Conservation (phyloP, 2,888 invertebrate genomes). For the Ernsta delagoae region DNA sequence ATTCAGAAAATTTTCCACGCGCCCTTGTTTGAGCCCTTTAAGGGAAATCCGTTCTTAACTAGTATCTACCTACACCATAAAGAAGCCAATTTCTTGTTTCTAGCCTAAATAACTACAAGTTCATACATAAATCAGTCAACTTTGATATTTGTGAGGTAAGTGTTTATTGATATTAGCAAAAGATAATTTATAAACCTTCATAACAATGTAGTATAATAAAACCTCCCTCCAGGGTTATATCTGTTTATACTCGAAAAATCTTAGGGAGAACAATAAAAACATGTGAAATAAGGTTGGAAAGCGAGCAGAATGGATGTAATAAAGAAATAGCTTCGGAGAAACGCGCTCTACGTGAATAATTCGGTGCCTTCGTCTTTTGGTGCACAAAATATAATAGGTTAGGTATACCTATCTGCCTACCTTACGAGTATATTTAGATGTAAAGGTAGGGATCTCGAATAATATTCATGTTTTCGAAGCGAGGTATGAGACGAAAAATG, state of each 20-base stretch:
- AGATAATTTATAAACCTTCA: conserved; percentile 10
- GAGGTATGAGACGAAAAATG: conserved; percentile 10
- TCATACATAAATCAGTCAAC: too few species aligned
- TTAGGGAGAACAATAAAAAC: conserved; percentile 58
- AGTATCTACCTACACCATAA: too few species aligned
- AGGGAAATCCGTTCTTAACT: too few species aligned
- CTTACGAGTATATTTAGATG: conserved; percentile 24
- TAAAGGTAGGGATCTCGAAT: conserved; percentile 26
- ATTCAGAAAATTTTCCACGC: too few species aligned
- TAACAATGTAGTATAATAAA: conserved; percentile 37
- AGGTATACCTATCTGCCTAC: conserved; percentile 28
- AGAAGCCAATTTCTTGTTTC: too few species aligned
- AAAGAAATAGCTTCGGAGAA: conserved; percentile 69
- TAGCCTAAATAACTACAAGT: too few species aligned
- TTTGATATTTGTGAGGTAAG: too few species aligned
- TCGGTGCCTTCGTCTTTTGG: conserved; percentile 56
- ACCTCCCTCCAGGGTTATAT: conserved; percentile 39
- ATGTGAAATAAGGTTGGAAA: conserved; percentile 59
- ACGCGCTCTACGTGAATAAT: conserved; percentile 64
- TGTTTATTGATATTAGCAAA: too few species aligned
- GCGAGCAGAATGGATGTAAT: conserved; percentile 65
- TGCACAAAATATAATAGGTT: conserved; percentile 45
- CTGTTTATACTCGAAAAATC: conserved; percentile 43
- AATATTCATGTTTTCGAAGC: conserved; percentile 44
- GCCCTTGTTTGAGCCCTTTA: too few species aligned